Conservation (phyloP, 2,113 vertebrate species). For the Clinocottus analis region DNA sequence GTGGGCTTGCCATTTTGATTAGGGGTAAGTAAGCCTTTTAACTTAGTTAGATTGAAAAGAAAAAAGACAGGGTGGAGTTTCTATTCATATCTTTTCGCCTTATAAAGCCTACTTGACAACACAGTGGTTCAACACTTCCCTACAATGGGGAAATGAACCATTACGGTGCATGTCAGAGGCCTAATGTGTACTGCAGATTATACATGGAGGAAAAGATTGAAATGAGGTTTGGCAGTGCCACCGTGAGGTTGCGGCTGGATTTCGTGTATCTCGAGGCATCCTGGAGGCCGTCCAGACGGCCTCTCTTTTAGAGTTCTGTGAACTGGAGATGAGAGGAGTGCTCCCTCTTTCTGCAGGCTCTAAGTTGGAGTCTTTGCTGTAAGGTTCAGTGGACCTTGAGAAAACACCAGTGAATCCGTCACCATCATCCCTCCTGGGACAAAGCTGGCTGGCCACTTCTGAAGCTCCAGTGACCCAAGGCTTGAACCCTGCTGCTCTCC, state of each 20-base stretch:
- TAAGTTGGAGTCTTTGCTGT: conserved; percentile 76
- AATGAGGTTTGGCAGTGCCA: conserved; percentile 82
- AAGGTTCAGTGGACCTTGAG: conserved; percentile 83
- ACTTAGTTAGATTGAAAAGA: conserved; percentile 75
- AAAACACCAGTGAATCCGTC: conserved; percentile 82
- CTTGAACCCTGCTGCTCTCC: conserved; percentile 80
- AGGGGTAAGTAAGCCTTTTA: conserved; percentile 91
- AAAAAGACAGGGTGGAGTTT: conserved; percentile 54
- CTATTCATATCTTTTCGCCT: conserved; percentile 56
- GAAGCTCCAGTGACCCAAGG: conserved; percentile 81
- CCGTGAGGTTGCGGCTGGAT: conserved; percentile 77
- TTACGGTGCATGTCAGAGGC: conserved; percentile 61
- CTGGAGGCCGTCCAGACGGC: conserved; percentile 71
- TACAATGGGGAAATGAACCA: conserved; percentile 57
- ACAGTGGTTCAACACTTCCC: conserved; percentile 63
- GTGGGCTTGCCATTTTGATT: conserved; percentile 90
- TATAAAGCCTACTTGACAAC: conserved; percentile 69
- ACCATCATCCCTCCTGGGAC: conserved; percentile 77
- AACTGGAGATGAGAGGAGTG: conserved; percentile 77
- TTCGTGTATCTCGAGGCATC: conserved; percentile 72
- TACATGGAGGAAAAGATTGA: conserved; percentile 49
- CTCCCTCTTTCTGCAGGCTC: conserved; percentile 70
- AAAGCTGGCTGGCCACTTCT: conserved; percentile 80
- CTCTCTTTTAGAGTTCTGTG: conserved; percentile 77
- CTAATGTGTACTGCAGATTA: conserved; percentile 54